Conservation (phyloP, 2,888 invertebrate genomes). For the Andrena dorsata region DNA sequence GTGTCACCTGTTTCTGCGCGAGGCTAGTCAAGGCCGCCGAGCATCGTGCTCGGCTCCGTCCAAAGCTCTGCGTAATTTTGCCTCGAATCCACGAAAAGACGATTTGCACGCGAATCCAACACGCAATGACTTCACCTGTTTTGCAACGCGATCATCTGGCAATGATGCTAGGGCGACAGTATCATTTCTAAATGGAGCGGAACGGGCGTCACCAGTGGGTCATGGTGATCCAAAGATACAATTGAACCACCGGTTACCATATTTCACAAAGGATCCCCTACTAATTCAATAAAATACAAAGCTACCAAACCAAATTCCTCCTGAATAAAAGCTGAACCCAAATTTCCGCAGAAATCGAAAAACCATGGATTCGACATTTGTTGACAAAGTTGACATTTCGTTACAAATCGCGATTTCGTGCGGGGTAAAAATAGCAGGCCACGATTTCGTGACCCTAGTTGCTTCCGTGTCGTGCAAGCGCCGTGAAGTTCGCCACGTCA, state of each 20-base stretch:
- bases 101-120: slow-evolving; percentile 14
- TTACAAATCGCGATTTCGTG: neutral
- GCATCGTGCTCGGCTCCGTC: neutral
- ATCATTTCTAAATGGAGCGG: slow-evolving; percentile 37
- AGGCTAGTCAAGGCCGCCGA: neutral
- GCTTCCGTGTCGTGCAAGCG: slow-evolving; percentile 11
- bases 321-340: neutral
- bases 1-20: neutral
- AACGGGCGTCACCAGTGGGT: slow-evolving; percentile 20
- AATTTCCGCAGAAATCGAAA: neutral
- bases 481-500: slow-evolving; percentile 17
- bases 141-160: slow-evolving; percentile 45
- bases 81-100: slow-evolving; percentile 7
- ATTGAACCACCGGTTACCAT: neutral
- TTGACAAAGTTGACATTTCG: neutral
- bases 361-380: neutral
- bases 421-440: neutral
- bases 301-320: neutral
- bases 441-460: neutral
- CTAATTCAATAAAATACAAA: neutral
- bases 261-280: neutral
- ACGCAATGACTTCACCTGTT: slow-evolving; percentile 42
- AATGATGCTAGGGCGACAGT: neutral
- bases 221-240: slow-evolving; percentile 22
- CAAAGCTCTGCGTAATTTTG: slow-evolving; percentile 8